Conservation (phyloP, 2,113 vertebrate genomes). For the Cyprinodon brontotheroides region DNA sequence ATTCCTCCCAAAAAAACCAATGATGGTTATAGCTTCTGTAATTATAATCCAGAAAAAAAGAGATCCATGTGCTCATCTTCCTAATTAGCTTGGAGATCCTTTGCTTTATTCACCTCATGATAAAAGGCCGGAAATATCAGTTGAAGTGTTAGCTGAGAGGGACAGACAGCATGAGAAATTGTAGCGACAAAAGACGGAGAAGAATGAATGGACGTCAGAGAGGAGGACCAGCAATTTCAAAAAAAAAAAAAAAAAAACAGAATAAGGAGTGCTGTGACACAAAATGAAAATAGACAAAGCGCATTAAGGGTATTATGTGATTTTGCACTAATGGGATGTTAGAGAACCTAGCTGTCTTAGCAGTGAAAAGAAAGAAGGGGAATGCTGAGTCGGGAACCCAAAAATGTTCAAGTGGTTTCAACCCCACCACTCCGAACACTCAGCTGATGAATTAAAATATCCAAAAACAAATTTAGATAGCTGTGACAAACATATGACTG, state of each 20-base stretch:
- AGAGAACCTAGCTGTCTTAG: constrained; percentile 24
- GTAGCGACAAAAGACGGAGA: constrained; percentile 43
- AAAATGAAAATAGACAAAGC: constrained; percentile 43
- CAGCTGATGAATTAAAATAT: not conserved
- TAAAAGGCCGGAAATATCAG: constrained; percentile 38
- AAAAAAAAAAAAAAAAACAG: not conserved
- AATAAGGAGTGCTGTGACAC: constrained; percentile 23
- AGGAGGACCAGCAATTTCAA: constrained; percentile 27
- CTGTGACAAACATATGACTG: not conserved
- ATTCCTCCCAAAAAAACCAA: not conserved
- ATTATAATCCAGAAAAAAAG: not conserved
- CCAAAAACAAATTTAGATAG: not conserved
- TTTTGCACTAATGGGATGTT: constrained; percentile 40
- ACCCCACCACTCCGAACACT: constrained; percentile 12
- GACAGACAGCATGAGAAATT: constrained; percentile 41
- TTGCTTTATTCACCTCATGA: constrained; percentile 15
- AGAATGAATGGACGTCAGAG: constrained; percentile 48
- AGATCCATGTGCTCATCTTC: constrained; percentile 15
- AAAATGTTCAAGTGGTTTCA: constrained; percentile 18
- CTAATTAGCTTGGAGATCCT: constrained; percentile 9
- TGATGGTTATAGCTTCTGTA: constrained; percentile 4
- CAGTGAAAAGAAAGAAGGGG: constrained; percentile 11
- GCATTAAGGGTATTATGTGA: constrained; percentile 54
- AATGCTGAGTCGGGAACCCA: constrained; percentile 11
- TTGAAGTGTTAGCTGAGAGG: constrained; percentile 39